Evolutionary conservation across 2,888 invertebrate genomes (phyloP), one percentile per base, ranked within the genome.

Genomic region (Harpalus rubripes): DNA sequence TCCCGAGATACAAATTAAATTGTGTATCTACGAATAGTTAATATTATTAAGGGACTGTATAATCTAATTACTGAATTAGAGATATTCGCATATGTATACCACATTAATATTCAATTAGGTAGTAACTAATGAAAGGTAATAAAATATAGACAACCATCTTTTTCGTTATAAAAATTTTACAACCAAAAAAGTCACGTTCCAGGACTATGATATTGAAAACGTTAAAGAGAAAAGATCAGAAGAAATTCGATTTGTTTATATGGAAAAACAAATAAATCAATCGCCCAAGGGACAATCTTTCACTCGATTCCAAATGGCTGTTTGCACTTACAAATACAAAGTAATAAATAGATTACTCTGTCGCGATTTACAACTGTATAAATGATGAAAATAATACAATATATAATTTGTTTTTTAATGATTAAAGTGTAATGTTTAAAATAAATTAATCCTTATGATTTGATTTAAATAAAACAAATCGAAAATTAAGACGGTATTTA

Each of bases 201-300:
- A 16, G 18, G n/a, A 59, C n/a, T 63, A 22, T 8, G 63, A 63
- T 63, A 63, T 63, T 63, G 63, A 63, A 63, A 63, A 63, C 22
- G 63, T 22, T 26, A 63, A 63, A 63, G 26, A 26, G 22, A 63
- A 63, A 12, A 59, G 59, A 59, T n/a, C 59, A 63, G 63, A 63
- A 22, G 22, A 63, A 63, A 63, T 18, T 63, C 63, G 63, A 63
- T 63, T 63, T 63, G 63, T 63, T 63, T 63, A 63, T 63, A 63
- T 26, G 63, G 26, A 26, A 63, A 63, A 63, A 63, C 63, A 63
- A 63, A 63, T 63, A 63, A 22, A 18, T 12, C 63, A 12, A 22
- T 12, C 8, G 10, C 63, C 22, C 63, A 10, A 63, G 63, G 26
- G 63, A 63, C 26, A 12, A 1, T 10, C 63, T 63, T 63, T 63